Evolutionary conservation across 2,888 invertebrate genomes (phyloP), one percentile per base, ranked within the genome.

Genomic region (Arctia plantaginis): DNA sequence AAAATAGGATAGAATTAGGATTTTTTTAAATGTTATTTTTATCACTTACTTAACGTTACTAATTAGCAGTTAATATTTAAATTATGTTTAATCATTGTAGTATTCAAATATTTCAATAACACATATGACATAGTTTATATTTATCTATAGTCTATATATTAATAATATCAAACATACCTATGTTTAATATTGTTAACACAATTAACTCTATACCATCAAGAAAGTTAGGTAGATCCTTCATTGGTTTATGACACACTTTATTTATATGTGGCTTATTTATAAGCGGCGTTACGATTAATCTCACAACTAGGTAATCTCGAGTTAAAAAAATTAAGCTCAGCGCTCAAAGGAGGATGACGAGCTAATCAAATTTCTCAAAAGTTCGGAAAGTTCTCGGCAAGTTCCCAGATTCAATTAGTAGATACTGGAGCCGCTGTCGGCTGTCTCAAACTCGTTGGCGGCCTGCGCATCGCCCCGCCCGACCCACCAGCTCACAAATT

Each of bases 401-500:
- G 92, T 93, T 94, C 87, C 87, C 88, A 88, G 94, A 94, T 94
- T 94, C 93, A 95, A 94, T 95, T 94, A 94, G 90, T 82, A 93
- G 94, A 94, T 94, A 94, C 87, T 83, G 83, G 83, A 82, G 81
- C 83, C 85, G 77, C 80, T 81, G 82, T 84, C 86, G 84, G 87
- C 75, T 77, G 77, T 79, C 76, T 75, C 59, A 73, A 67, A 67
- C 62, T 71, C 74, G 67, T 67, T 68, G 33, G 74, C 79, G 75
- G 79, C 74, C 77, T 70, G 71, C 77, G 68, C 75, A 80, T 69
- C 76, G 80, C 71, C 66, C 69, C 74, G 73, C 82, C 74, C 72
- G 74, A 77, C 78, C 81, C 80, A 80, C 85, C 76, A 82, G 77
- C 81, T 83, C 85, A 82, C 83, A 79, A 85, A 86, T 83, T 84